Evolutionary conservation across 2,888 invertebrate species (phyloP).

Genomic region (Meta bourneti): DNA sequence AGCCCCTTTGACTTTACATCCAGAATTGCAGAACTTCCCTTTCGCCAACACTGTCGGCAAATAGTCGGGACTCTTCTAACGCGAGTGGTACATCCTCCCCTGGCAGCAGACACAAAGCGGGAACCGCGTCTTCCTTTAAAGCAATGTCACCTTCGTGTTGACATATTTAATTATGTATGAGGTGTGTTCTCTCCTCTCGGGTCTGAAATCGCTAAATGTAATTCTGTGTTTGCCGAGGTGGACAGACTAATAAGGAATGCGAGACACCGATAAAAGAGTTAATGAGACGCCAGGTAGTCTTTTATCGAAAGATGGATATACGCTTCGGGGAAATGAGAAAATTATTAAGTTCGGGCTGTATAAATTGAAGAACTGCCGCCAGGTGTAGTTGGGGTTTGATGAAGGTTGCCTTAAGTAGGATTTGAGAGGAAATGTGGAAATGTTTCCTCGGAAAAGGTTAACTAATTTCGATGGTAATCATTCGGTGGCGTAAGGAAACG

Average conservation of each 20-base stretch:
- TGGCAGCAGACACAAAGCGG: background rate
- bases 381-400: too few species aligned
- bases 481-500: too few species aligned
- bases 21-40: constrained; percentile 9
- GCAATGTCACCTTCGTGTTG: constrained; percentile 8
- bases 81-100: background rate
- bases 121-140: constrained; percentile 8
- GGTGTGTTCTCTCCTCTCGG: background rate
- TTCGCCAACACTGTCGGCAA: background rate
- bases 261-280: background rate
- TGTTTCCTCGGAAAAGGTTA: too few species aligned
- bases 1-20: background rate
- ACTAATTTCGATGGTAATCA: too few species aligned
- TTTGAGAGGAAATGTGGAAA: too few species aligned
- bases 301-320: too few species aligned
- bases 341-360: too few species aligned
- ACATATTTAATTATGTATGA: constrained; percentile 31
- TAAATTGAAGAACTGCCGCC: too few species aligned
- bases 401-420: too few species aligned
- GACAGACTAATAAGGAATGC: too few species aligned
- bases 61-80: constrained; percentile 9
- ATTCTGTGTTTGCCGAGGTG: background rate
- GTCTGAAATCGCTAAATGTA: constrained; percentile 21
- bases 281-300: background rate
- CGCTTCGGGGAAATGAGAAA: too few species aligned